A percentile compares a stretch with the other conserved stretches of the same genome.
Evolutionary conservation across 2,113 vertebrate genomes (phyloP).

Genomic region (Gobiocypris rarus): DNA sequence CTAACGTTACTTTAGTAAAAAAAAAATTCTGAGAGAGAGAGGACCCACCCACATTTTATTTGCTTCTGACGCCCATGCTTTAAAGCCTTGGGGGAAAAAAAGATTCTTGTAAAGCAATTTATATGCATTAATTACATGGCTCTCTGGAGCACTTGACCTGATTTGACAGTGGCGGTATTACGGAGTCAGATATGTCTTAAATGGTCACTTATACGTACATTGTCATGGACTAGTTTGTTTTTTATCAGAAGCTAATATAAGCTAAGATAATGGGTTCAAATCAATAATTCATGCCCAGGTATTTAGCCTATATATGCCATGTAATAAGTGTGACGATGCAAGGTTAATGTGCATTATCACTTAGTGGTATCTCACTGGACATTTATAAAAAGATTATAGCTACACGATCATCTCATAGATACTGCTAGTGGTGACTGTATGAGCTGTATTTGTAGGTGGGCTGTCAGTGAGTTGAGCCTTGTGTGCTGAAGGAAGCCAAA

Average conservation of each 20-base stretch:
- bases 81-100: too few species aligned
- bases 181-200: too few species aligned
- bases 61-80: too few species aligned
- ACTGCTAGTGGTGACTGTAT: not conserved
- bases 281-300: too few species aligned
- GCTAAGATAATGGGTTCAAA: not conserved
- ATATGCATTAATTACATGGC: not conserved
- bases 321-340: not conserved
- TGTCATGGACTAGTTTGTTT: not conserved
- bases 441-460: constrained; percentile 19
- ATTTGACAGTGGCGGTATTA: not conserved
- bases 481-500: not conserved
- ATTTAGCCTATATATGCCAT: not conserved
- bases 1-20: too few species aligned
- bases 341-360: not conserved
- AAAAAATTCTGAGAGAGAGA: too few species aligned
- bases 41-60: too few species aligned
- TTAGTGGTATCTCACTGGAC: not conserved
- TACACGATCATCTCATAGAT: not conserved
- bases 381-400: not conserved
- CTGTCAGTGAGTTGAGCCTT: constrained; percentile 22
- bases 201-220: not conserved
- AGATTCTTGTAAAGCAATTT: not conserved
- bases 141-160: not conserved
- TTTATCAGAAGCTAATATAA: not conserved